Evolutionary conservation across 2,888 invertebrate species (phyloP), one percentile per base, ranked within the genome.

Genomic region (Oscheius sp.): DNA sequence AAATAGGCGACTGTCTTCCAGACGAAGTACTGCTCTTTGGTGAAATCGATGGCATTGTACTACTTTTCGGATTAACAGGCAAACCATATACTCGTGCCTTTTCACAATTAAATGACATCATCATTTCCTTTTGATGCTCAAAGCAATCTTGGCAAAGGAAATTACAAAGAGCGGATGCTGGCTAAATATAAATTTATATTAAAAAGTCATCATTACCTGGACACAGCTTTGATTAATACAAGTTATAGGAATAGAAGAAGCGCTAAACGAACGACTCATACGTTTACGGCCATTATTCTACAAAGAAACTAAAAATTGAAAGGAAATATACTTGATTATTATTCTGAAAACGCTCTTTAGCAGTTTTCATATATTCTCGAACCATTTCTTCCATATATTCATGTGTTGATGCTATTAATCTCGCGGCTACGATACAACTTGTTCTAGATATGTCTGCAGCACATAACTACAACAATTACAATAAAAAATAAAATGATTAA

Each of bases 141-240:
- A 85, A 83, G 64, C 85, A 85, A 28, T 69, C 68, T 28, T 73
- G 73, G 69, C 85, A 85, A 56, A 85, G 78, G 73, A 85, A 84
- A 61, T 85, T 85, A 22, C 83, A 82, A n/a, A 77, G 71, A 36
- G 82, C 82, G 0, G 82, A 78, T 1, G 83, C 83, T 5, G 75
- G 78, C 73, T 80, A 70, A 66, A 76, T 72, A 49, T 6, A 49
- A 3, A 5, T 59, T 9, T 61, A 12, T 26, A 20, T 8, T 9
- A 28, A 24, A 22, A 14, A 24, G 28, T 33, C 30, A 8, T 22
- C 9, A 8, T 2, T 14, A 80, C 80, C 71, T 76, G 67, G 50
- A 76, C 72, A 68, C 85, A 85, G 38, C 73, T 70, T 38, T 69
- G 67, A 62, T 84, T 84, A 64, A 85, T 81, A 68, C 85, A 85